phyloP scores from a whole-genome alignment of 64 coral and sea anemone genomes.

The Actinia tenebrosa region DNA sequence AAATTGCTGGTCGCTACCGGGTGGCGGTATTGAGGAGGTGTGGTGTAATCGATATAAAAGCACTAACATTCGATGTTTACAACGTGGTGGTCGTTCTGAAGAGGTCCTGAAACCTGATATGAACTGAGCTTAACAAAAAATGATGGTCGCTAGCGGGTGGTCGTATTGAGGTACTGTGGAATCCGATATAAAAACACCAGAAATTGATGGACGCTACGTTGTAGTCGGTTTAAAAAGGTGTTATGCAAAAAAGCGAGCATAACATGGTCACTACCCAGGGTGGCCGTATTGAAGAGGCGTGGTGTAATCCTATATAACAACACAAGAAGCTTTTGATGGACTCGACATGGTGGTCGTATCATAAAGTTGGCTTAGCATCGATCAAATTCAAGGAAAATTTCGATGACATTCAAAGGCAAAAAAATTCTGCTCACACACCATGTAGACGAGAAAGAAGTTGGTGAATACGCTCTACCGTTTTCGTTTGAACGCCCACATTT shows the following conservation, averaged over 20 bases:
- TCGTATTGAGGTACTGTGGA: not conserved
- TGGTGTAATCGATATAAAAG: not conserved
- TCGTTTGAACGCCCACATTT: too few species aligned
- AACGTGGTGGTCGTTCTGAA: not conserved
- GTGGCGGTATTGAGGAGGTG: not conserved
- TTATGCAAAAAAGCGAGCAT: not conserved
- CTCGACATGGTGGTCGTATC: not conserved
- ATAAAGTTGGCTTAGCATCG: too few species aligned
- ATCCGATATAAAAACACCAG: not conserved
- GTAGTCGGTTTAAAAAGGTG: not conserved
- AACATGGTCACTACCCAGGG: not conserved
- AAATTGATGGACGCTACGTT: not conserved
- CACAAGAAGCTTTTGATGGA: not conserved
- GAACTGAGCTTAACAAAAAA: too few species aligned
- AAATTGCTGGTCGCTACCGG: not conserved
- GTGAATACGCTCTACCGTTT: too few species aligned
- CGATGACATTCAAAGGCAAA: too few species aligned
- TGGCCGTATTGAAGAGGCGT: not conserved
- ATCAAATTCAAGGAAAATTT: too few species aligned
- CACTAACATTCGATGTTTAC: not conserved
- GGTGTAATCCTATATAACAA: not conserved
- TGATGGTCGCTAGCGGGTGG: not conserved
- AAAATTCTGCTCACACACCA: too few species aligned
- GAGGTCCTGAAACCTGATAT: not conserved
- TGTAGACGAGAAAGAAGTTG: too few species aligned